Base-by-base conservation (phyloP, 2,888 invertebrate genomes). In the Dasysyrphus tricinctus region DNA sequence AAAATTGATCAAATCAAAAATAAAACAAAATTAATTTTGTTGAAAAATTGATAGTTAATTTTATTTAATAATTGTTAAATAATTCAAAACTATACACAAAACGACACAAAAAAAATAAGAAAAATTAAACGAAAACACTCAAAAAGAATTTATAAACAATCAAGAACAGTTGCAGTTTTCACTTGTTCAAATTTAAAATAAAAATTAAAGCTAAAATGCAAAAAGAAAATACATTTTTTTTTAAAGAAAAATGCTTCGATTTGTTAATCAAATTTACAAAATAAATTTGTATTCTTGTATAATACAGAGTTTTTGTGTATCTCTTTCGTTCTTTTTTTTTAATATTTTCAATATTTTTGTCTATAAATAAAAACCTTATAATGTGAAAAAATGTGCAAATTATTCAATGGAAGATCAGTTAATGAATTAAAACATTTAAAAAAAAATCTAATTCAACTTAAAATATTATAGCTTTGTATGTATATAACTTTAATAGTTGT, bases 281-380 rank as follows among this genome's bases (percentile, higher is more conserved):
- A 69, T 67, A 54, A 76, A 80, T 51, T 54, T 72, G 76, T 72
- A 78, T 73, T 77, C 59, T 82, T 78, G 82, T 83, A 83, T 83
- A 74, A 83, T 83, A 83, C 82, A 83, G 59, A 74, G 59, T 83
- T 82, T 76, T 72, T 78, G 82, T 78, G 78, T 67, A 61, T 70
- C 54, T 75, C 65, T 76, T 78, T 65, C 73, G 57, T 56, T 51
- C 34, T 32, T 67, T 47, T 34, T 47, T 67, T 16, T 42, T 34
- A 77, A 77, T 16, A n/a, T 19, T 80, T 76, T 74, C 7, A 37
- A 32, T 39, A 51, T 51, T 51, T 54, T 54, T 54, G 0, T 63
- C 12, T 51, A 39, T 14, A 51, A 54, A 80, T 56, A 69, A 47
- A 81, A 78, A 84, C 37, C 49, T 81, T 70, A 70, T 14, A 69